Evolutionary conservation across 2,888 invertebrate species (phyloP), one percentile per base, ranked within the genome.

Genomic region (Drosophila melanosoma): DNA sequence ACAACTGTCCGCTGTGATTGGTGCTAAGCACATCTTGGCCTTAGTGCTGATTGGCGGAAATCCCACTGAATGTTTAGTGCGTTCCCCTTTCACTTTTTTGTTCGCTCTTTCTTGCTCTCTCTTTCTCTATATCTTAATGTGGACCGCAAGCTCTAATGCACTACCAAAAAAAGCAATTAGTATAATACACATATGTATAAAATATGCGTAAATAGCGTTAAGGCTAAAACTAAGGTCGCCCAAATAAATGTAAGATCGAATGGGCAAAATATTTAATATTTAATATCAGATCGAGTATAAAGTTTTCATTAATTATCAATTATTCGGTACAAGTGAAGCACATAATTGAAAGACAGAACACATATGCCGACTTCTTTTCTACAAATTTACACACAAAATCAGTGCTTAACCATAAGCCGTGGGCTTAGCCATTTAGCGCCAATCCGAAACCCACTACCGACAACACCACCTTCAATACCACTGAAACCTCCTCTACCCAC

Each of bases 41-140:
- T 87, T 77, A 53, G 64, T 68, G 76, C 73, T 79, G 79, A 87
- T 87, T 87, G 86, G 86, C 76, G 74, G 87, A 71, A 74, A 74
- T 66, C 57, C 17, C 58, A 49, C 36, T 67, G 54, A 62, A 73
- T 75, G 66, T 58, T 65, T 51, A 32, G 36, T 69, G 65, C 42
- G 56, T 52, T 67, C 63, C 57, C 33, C 57, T 59, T 35, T 49
- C 61, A 48, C 38, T 57, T 60, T 62, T 40, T 54, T 45, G 48
- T 33, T 23, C 17, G 35, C 35, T 53, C 29, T 11, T 12, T 53
- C 45, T 45, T 42, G 15, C 57, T 10, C 36, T 20, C 20, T 35
- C 36, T n/a, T 15, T n/a, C 26, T n/a, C 26, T 64, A 23, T 40
- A 49, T 26, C 17, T 23, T n/a, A 20, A 36, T 17, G 26, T 64